Conservation (phyloP, 2,888 invertebrate genomes). For the Drosophila antonietae region DNA sequence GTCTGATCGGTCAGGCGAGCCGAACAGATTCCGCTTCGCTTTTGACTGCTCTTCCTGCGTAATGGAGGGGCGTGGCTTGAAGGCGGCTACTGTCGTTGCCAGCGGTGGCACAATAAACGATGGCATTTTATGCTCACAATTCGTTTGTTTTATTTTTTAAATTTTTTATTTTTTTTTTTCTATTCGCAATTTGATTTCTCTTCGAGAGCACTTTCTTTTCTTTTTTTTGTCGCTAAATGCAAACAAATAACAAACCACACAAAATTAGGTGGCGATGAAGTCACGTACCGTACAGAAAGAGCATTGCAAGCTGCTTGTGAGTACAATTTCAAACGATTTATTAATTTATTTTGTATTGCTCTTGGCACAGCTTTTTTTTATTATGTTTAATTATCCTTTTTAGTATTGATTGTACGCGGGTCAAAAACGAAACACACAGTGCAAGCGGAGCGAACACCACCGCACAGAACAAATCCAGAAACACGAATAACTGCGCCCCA, state of each 20-base stretch:
- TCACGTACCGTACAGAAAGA: conserved; percentile 51
- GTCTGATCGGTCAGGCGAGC: background rate
- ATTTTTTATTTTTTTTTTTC: conserved; percentile 2
- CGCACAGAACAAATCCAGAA: background rate
- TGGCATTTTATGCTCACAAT: conserved; percentile 16
- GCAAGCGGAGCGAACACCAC: background rate
- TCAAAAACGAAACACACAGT: conserved; percentile 2
- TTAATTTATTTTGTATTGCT: conserved; percentile 20
- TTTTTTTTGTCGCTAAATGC: conserved; percentile 34
- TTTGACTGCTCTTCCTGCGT: background rate
- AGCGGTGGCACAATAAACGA: conserved; percentile 21
- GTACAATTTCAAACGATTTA: conserved; percentile 26
- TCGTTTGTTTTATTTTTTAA: background rate
- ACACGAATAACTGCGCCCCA: background rate
- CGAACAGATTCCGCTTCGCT: conserved; percentile 40
- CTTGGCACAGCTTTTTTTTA: conserved; percentile 22
- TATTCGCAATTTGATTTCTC: conserved; percentile 8
- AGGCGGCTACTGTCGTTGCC: background rate
- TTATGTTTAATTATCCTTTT: conserved; percentile 1
- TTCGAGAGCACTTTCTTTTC: conserved; percentile 41
- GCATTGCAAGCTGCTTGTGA: conserved; percentile 56
- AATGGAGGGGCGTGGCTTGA: conserved; percentile 3
- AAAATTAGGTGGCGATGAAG: conserved; percentile 42
- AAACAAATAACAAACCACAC: conserved; percentile 28
- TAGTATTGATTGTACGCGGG: conserved; percentile 7